A percentile compares a stretch with the other conserved stretches of the same genome.
Evolutionary conservation across 2,888 invertebrate genomes (phyloP).

Genomic region (Dioctria rufipes): DNA sequence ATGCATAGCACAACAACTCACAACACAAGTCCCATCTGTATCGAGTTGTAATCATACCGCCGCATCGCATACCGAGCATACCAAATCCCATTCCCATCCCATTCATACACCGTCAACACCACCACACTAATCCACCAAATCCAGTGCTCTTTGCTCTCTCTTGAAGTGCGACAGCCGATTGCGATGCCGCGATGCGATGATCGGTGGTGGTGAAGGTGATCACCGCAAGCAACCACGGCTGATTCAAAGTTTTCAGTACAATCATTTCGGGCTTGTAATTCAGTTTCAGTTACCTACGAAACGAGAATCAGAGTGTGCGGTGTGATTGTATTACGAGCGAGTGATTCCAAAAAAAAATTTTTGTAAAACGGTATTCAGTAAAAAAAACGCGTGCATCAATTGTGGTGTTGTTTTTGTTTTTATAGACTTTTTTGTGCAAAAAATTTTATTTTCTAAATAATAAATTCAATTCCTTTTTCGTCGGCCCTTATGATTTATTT

Average conservation of each 20-base stretch:
- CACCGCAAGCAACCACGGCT: not conserved
- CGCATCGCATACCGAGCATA: too few species aligned
- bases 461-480: too few species aligned
- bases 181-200: not conserved
- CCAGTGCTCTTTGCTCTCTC: too few species aligned
- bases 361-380: not conserved
- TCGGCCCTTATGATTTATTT: too few species aligned
- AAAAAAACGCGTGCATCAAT: not conserved
- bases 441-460: too few species aligned
- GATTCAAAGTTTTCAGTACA: not conserved
- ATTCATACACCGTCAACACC: not conserved
- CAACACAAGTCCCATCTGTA: too few species aligned
- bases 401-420: not conserved
- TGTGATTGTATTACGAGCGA: not conserved
- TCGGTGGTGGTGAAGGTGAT: not conserved
- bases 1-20: too few species aligned
- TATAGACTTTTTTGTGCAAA: too few species aligned
- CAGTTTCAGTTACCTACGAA: slow-evolving; percentile 49
- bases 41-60: too few species aligned
- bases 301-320: slow-evolving; percentile 55
- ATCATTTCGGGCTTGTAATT: slow-evolving; percentile 3
- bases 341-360: not conserved
- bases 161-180: too few species aligned
- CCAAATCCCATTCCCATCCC: too few species aligned
- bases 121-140: not conserved